Conservation (phyloP, 2,797 vertebrate species). For the Brachyalestes nurse region DNA sequence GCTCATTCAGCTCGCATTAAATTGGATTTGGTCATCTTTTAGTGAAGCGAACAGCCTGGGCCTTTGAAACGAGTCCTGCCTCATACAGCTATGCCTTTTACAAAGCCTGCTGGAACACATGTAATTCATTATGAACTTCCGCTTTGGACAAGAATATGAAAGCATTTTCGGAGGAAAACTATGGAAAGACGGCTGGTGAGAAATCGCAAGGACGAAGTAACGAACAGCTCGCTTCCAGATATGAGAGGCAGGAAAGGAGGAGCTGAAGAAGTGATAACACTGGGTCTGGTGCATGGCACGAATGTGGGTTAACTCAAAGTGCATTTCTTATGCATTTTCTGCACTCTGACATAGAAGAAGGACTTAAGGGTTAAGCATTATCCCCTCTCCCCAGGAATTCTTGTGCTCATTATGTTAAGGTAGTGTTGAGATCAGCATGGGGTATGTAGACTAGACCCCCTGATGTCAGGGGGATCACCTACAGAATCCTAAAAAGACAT, state of each 20-base stretch:
- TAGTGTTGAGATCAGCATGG: slow-evolving; percentile 53
- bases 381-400: slow-evolving; percentile 28
- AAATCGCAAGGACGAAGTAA: slow-evolving; percentile 35
- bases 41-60: slow-evolving; percentile 7
- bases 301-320: slow-evolving; percentile 10
- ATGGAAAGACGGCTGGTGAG: slow-evolving; percentile 35
- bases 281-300: slow-evolving; percentile 1
- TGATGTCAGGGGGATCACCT: slow-evolving; percentile 61
- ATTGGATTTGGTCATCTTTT: slow-evolving; percentile 66
- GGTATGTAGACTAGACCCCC: slow-evolving; percentile 52
- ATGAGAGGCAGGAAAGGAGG: slow-evolving; percentile 41
- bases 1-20: slow-evolving; percentile 63
- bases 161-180: slow-evolving; percentile 38
- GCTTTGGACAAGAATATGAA: slow-evolving; percentile 31
- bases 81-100: slow-evolving; percentile 18
- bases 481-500: slow-evolving; percentile 68
- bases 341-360: slow-evolving; percentile 30
- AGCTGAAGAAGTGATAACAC: slow-evolving; percentile 26
- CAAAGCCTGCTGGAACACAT: slow-evolving; percentile 49
- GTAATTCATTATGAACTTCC: slow-evolving; percentile 51
- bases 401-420: slow-evolving; percentile 48
- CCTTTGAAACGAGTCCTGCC: slow-evolving; percentile 4
- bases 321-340: slow-evolving; percentile 21
- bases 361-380: slow-evolving; percentile 19
- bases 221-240: slow-evolving; percentile 43